Evolutionary conservation across 2,113 vertebrate species (phyloP).

Genomic region (Tetrax tetrax): DNA sequence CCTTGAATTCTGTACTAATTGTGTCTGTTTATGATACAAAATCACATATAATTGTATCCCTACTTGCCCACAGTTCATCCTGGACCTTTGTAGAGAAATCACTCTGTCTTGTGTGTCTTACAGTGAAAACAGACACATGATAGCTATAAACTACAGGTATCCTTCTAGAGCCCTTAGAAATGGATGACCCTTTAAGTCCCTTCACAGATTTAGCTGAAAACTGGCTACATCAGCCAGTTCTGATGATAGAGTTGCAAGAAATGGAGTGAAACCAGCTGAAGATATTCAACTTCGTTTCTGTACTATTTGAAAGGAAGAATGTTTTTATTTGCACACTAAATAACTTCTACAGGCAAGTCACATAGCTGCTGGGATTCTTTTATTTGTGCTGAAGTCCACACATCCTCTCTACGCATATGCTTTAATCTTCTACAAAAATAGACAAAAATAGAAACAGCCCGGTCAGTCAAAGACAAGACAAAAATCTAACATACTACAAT

Average conservation of each 20-base stretch:
- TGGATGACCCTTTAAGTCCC: background rate
- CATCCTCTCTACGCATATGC: background rate
- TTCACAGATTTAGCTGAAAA: background rate
- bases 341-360: background rate
- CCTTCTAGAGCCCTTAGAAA: background rate
- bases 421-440: background rate
- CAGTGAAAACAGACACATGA: background rate
- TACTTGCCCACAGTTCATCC: background rate
- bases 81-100: background rate
- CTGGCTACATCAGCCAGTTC: background rate
- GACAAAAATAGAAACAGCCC: background rate
- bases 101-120: background rate
- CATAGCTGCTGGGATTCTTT: background rate
- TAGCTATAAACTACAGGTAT: background rate
- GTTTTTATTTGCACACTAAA: background rate
- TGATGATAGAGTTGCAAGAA: background rate
- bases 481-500: background rate
- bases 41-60: background rate
- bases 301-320: background rate
- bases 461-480: background rate
- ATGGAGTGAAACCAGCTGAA: background rate
- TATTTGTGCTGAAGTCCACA: background rate
- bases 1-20: constrained; percentile 23
- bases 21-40: background rate
- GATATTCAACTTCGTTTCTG: background rate